A percentile compares a stretch with the other conserved stretches of the same genome.
Evolutionary conservation across 2,797 vertebrate genomes (phyloP).

Genomic region (Phoxinus dragarum): DNA sequence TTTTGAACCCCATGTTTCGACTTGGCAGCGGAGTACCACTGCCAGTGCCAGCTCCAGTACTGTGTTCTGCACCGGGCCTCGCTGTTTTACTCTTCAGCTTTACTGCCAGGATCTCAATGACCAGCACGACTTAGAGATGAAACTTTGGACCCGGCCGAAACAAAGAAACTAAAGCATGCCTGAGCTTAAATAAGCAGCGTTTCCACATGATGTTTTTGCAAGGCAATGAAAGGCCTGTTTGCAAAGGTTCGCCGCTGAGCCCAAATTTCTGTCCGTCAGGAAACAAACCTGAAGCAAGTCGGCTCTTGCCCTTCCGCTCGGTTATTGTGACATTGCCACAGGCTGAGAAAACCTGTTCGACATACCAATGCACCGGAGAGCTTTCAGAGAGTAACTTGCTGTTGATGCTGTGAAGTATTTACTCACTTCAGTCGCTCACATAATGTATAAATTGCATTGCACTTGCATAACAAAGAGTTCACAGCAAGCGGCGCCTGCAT

Average conservation of each 20-base stretch:
- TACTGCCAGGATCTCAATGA: not conserved
- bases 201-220: constrained; percentile 20
- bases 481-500: not conserved
- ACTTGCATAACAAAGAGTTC: not conserved
- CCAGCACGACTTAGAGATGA: constrained; percentile 26
- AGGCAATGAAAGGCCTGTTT: constrained; percentile 21
- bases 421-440: not conserved
- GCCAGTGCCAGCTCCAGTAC: constrained; percentile 4
- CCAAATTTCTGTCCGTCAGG: constrained; percentile 38
- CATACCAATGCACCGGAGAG: constrained; percentile 29
- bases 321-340: constrained; percentile 14
- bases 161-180: constrained; percentile 28
- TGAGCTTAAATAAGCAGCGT: constrained; percentile 16
- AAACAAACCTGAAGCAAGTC: constrained; percentile 34
- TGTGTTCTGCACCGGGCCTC: constrained; percentile 38
- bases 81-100: constrained; percentile 1
- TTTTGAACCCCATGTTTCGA: constrained; percentile 24
- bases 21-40: constrained; percentile 19
- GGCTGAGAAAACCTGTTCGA: constrained; percentile 34
- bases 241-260: not conserved
- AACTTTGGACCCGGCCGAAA: constrained; percentile 32
- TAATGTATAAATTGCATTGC: not conserved
- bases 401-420: not conserved
- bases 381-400: not conserved
- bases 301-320: constrained; percentile 36